phyloP scores from a whole-genome alignment of 2,113 vertebrate genomes.

The Dipodomys spectabilis region DNA sequence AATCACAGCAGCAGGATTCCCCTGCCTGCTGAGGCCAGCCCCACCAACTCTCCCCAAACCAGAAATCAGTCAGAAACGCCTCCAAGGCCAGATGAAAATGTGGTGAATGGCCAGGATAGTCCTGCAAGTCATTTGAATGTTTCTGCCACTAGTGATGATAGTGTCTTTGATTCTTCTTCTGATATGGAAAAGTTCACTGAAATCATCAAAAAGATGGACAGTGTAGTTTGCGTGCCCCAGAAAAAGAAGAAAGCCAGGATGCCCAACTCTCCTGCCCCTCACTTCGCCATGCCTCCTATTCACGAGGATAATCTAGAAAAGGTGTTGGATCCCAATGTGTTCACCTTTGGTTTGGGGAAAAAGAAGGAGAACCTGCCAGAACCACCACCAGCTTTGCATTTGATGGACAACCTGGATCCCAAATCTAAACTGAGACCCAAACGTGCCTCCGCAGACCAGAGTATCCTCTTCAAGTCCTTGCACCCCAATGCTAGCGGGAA shows the following conservation, averaged over 20 bases:
- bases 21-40: neutral
- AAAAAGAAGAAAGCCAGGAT: conserved; percentile 89
- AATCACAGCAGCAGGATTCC: conserved; percentile 67
- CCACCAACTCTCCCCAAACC: conserved; percentile 7
- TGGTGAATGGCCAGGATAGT: conserved; percentile 83
- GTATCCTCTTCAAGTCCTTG: conserved; percentile 89
- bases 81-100: conserved; percentile 78
- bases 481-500: conserved; percentile 66
- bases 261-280: conserved; percentile 88
- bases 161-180: conserved; percentile 87
- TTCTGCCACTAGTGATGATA: conserved; percentile 88
- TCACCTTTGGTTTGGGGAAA: conserved; percentile 92
- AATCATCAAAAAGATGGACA: conserved; percentile 93
- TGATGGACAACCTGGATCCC: conserved; percentile 88
- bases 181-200: conserved; percentile 93
- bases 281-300: conserved; percentile 93
- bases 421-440: conserved; percentile 86
- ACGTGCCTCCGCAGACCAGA: conserved; percentile 90
- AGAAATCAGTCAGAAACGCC: conserved; percentile 67
- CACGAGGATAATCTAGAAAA: conserved; percentile 94
- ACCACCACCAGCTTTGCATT: conserved; percentile 87
- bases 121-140: conserved; percentile 75
- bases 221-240: conserved; percentile 89
- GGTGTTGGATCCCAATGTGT: conserved; percentile 91
- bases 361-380: conserved; percentile 86